Base-by-base conservation (phyloP, 2,797 vertebrate genomes). In the Brachymystax lenok region DNA sequence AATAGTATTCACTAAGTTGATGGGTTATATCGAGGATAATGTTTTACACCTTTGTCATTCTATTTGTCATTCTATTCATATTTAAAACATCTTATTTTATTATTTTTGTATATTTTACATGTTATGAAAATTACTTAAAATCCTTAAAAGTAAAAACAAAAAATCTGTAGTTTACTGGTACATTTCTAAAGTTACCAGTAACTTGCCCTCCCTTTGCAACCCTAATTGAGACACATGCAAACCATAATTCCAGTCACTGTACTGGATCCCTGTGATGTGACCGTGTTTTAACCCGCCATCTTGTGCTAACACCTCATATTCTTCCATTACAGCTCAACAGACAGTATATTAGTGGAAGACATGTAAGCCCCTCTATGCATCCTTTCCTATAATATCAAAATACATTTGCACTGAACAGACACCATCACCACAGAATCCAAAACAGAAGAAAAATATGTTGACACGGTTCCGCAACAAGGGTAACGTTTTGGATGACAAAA, bases 291-390 rank as follows among this genome's bases (percentile, higher is more conserved):
- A 69, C 76, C 82, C 83, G 56, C 79, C 79, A 27, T 85, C 79
- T 79, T 89, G 77, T 93, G 89, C 92, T 95, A 94, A 95, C 86
- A 82, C 89, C 73, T 90, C 82, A 86, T 91, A 89, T 94, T 94
- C 90, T 95, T 94, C 92, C 91, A 93, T 95, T 95, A 90, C 94
- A 95, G 94, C 93, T 94, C 93, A 94, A 94, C 94, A 94, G 90
- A 83, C 94, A 94, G 92, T 94, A 93, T 94, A 88, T 94, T 95
- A 95, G 94, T 95, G 94, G 94, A 95, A 91, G 92, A 95, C 93
- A 94, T 93, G 94, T 95, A 95, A 95, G 94, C 91, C 88, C 90
- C 84, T 91, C 90, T 92, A 87, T 87, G 91, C 91, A 90, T 91
- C 88, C 86, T 91, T 90, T 90, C 78, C 82, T 86, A 83, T 80